Base-by-base conservation (phyloP, 2,113 vertebrate species). In the Thalassarche chlororhynchos region DNA sequence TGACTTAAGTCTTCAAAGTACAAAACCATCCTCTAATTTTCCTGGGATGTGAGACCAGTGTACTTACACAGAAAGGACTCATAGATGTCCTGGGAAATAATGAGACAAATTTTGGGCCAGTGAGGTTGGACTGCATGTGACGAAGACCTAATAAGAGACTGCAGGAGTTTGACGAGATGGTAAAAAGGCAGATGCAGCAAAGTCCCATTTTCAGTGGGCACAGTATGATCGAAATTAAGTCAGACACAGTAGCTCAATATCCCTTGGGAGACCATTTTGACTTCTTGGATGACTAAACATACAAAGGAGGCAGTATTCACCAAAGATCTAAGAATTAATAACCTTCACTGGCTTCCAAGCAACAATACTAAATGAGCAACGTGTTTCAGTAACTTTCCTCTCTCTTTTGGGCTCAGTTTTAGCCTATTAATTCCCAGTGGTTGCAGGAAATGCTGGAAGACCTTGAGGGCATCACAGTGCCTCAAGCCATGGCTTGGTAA, bases 211-310 rank as follows among this genome's bases (percentile, higher is more conserved):
- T 89, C 76, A 62, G n/a, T 74, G 36, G 88, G 38, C 86, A 92
- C 23, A 66, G 55, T 74, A 38, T 75, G 79, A 90, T 93, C 23
- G 94, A 93, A 88, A 94, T 97, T 77, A 90, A 97, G 83, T 86
- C 82, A 90, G 78, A 70, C 18, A 66, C 72, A 58, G 71, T 64
- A 87, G 51, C n/a, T 95, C 66, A 84, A 5, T 34, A 62, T 87
- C 95, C 90, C 87, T 92, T 93, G 85, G 76, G 94, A 95, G 87
- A 65, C 58, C 25, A 70, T 90, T 97, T 93, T 94, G 82, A 95
- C 79, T 97, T 95, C 74, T 94, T 94, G 93, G 95, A 74, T 96
- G 95, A 86, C 93, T 95, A 85, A 90, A 88, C 71, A 83, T 90
- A 92, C 34, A 80, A 64, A 93, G 68, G 46, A 90, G 38, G 84